A percentile compares a stretch with the other conserved stretches of the same genome.
Evolutionary conservation across 2,113 vertebrate genomes (phyloP).

Genomic region (Seriola dumerili): DNA sequence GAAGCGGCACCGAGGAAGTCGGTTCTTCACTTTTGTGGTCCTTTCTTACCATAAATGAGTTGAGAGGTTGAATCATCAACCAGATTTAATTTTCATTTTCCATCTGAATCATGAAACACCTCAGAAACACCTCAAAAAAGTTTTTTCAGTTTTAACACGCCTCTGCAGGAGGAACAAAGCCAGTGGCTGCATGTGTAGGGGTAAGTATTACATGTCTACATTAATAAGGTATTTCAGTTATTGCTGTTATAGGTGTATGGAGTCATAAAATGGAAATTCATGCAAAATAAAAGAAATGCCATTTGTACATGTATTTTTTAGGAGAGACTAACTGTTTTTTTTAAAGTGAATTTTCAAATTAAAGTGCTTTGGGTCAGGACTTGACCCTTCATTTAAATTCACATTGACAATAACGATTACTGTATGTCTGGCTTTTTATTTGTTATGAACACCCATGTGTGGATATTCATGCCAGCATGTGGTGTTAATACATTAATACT

Average conservation of each 20-base stretch:
- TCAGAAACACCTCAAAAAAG: not conserved
- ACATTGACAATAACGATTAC: not conserved
- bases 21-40: not conserved
- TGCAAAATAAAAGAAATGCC: not conserved
- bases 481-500: not conserved
- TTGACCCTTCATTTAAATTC: no score
- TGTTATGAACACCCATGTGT: not conserved
- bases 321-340: not conserved
- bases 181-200: not conserved
- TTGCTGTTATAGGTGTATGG: not conserved
- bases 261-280: not conserved
- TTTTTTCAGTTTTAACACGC: not conserved
- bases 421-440: not conserved
- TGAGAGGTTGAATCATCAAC: slow-evolving; percentile 18
- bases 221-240: not conserved
- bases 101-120: slow-evolving; percentile 10
- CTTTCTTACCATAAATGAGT: slow-evolving; percentile 9
- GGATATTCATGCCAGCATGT: no score
- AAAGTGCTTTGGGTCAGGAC: not conserved
- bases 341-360: not conserved
- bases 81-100: slow-evolving; percentile 46
- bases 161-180: not conserved
- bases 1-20: not conserved
- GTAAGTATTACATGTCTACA: not conserved
- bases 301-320: not conserved